Conservation (phyloP, 2,888 invertebrate genomes). For the Lamellibrachia columna region DNA sequence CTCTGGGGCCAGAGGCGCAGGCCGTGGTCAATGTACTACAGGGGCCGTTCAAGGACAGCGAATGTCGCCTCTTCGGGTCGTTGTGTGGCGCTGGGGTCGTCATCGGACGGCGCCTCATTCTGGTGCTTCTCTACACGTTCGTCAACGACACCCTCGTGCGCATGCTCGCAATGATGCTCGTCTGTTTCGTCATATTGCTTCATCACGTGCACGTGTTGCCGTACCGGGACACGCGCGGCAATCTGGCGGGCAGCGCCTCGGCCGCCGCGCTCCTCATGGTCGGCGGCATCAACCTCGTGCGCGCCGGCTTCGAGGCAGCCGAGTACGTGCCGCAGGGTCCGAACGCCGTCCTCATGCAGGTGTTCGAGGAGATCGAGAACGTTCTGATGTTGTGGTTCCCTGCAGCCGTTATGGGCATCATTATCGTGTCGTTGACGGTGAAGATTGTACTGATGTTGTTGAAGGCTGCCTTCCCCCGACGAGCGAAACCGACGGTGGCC, state of each 20-base stretch:
- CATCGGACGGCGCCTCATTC: slow-evolving; percentile 39
- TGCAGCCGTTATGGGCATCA: slow-evolving; percentile 39
- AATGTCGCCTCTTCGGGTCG: slow-evolving; percentile 34
- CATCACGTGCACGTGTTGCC: slow-evolving; percentile 44
- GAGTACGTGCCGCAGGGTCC: slow-evolving; percentile 45
- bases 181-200: slow-evolving; percentile 42
- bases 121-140: slow-evolving; percentile 43
- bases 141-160: slow-evolving; percentile 43
- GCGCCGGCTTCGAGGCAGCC: slow-evolving; percentile 44
- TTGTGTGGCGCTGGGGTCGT: slow-evolving; percentile 43
- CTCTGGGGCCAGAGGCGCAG: slow-evolving; percentile 28
- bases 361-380: slow-evolving; percentile 43
- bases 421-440: slow-evolving; percentile 36
- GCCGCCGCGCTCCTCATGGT: slow-evolving; percentile 42
- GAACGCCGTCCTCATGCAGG: slow-evolving; percentile 40
- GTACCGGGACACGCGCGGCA: slow-evolving; percentile 42
- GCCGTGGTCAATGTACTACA: slow-evolving; percentile 43
- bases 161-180: slow-evolving; percentile 44
- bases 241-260: slow-evolving; percentile 43
- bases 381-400: slow-evolving; percentile 44
- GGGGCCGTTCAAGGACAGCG: slow-evolving; percentile 42
- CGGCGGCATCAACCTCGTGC: slow-evolving; percentile 42
- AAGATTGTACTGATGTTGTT: slow-evolving; percentile 33
- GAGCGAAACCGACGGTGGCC: not conserved
- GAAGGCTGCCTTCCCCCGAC: not conserved